Base-by-base conservation (phyloP, 2,888 invertebrate genomes). In the Kryphioiulus occultus region DNA sequence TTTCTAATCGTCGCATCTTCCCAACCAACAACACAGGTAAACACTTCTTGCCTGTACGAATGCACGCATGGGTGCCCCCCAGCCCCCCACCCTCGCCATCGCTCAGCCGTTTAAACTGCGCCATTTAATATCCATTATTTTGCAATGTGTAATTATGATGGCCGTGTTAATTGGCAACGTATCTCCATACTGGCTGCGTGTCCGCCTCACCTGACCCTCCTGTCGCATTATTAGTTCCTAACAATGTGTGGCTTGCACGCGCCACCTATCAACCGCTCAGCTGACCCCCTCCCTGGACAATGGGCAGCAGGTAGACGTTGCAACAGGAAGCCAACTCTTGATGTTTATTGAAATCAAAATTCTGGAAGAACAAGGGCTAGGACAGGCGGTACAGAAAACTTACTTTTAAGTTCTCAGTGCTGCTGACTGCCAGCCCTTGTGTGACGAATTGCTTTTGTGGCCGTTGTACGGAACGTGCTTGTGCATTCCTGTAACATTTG, bases 111-210 rank as follows among this genome's bases (percentile, higher is more conserved):
- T 59, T 59, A 59, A 59, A 59, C 59, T 59, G 59, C 59, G n/a
- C 59, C 59, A 59, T 59, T 59, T 59, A 59, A 59, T 59, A 59
- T 59, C 59, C 22, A 59, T 59, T 59, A 59, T 59, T 59, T 59
- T 59, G 59, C 59, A 59, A 59, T 59, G 59, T 19, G 9, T 19
- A 59, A 59, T 59, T 59, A 59, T 59, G 19, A 59, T 59, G 59
- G n/a, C 59, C 17, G 59, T 59, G 59, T 59, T 59, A 59, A 59
- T 59, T 59, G 59, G 59, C 59, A 59, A 59, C 19, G 59, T 59
- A 59, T n/a, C n/a, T 59, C 2, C 35, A 22, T 59, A n/a, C 59
- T 19, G 59, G n/a, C n/a, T 59, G 59, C 59, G 59, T 59, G 59
- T 59, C 59, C 59, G 59, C 59, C 59, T 59, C 59, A 59, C 59